Conservation (phyloP, 1,140 invertebrate species). For the Lepidostoma basale region DNA sequence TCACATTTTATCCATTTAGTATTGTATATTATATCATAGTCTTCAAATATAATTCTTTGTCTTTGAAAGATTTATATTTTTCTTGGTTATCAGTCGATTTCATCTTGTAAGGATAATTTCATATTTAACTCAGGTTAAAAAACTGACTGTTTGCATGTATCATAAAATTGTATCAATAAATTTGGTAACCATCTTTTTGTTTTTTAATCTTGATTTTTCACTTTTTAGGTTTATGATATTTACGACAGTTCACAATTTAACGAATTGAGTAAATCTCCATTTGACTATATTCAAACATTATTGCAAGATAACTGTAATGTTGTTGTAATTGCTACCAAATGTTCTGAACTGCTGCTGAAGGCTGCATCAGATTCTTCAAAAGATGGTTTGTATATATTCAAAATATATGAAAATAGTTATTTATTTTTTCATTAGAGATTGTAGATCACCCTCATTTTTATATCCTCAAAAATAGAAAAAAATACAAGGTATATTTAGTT, state of each 20-base stretch:
- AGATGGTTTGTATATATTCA: slow-evolving; percentile 7
- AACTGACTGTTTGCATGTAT: too few relatives aligned
- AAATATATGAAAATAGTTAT: neutral
- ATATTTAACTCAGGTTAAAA: too few relatives aligned
- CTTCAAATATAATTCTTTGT: too few relatives aligned
- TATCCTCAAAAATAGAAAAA: neutral
- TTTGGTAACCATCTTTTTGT: neutral
- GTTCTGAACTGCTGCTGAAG: slow-evolving; percentile 25
- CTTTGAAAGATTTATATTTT: too few relatives aligned
- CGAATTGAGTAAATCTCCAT: slow-evolving; percentile 26
- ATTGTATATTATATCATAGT: too few relatives aligned
- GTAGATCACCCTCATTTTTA: neutral
- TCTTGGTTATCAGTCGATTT: too few relatives aligned
- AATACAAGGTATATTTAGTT: neutral
- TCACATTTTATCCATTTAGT: too few relatives aligned
- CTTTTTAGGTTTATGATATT: slow-evolving; percentile 46
- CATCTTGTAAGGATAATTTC: too few relatives aligned
- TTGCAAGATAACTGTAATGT: slow-evolving; percentile 37
- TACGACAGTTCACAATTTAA: slow-evolving; percentile 39
- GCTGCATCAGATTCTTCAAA: slow-evolving; percentile 22
- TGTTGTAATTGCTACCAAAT: slow-evolving; percentile 35
- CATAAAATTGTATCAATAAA: neutral
- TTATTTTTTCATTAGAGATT: neutral
- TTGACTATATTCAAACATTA: slow-evolving; percentile 33
- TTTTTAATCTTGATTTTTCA: neutral